phyloP scores from a whole-genome alignment of 2,113 vertebrate species.

The Galeopterus variegatus region DNA sequence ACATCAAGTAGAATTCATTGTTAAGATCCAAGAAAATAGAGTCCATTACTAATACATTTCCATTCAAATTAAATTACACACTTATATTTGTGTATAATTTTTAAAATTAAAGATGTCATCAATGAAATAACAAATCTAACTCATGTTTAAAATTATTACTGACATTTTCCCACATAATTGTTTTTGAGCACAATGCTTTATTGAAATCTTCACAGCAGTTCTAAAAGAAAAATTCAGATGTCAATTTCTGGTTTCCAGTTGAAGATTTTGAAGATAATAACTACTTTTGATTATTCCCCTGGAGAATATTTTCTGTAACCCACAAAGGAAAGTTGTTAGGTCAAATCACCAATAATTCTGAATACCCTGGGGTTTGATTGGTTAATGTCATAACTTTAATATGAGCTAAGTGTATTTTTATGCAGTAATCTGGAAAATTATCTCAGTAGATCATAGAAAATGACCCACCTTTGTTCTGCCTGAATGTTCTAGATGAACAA shows the following conservation, averaged over 20 bases:
- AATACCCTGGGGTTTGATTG: not conserved
- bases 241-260: not conserved
- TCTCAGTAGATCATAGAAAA: constrained; percentile 66
- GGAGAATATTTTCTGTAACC: not conserved
- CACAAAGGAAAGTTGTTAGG: not conserved
- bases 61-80: not conserved
- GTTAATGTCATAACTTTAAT: constrained; percentile 57
- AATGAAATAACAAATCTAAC: not conserved
- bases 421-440: constrained; percentile 67
- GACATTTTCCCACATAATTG: not conserved
- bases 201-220: not conserved
- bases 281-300: not conserved
- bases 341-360: not conserved
- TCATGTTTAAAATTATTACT: not conserved
- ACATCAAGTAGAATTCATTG: not conserved
- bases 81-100: not conserved
- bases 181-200: not conserved
- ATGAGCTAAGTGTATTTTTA: constrained; percentile 54
- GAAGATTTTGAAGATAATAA: not conserved
- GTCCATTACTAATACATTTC: not conserved
- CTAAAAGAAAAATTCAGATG: not conserved
- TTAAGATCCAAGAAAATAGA: not conserved
- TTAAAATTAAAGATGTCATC: not conserved
- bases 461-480: constrained; percentile 60
- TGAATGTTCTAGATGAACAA: constrained; percentile 42